Evolutionary conservation across 2,888 invertebrate species (phyloP).

Genomic region (Cheiracanthium punctorium): DNA sequence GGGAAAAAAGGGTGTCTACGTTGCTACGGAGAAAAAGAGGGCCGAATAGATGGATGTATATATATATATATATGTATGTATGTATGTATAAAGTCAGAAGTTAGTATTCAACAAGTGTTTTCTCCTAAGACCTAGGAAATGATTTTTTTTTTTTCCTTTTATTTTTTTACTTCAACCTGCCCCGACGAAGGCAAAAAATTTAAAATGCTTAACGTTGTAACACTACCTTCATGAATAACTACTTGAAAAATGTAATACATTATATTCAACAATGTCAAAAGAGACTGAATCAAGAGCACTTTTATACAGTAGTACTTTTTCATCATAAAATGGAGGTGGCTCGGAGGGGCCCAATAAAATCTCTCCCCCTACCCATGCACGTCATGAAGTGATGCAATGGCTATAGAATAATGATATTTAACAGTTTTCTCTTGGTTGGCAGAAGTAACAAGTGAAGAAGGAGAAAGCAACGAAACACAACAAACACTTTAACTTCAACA

Average conservation of each 20-base stretch:
- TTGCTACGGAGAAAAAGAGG: constrained; percentile 54
- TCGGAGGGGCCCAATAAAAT: constrained; percentile 54
- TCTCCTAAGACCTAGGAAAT: constrained; percentile 67
- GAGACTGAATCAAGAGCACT: constrained; percentile 71
- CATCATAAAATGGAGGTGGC: constrained; percentile 58
- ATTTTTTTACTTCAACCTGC: no score
- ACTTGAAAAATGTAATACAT: constrained; percentile 70
- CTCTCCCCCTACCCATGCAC: no score
- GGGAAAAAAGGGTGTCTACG: constrained; percentile 55
- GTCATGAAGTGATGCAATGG: background rate
- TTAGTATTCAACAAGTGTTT: constrained; percentile 65
- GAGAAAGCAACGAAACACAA: no score
- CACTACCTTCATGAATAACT: constrained; percentile 65
- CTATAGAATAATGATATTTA: no score
- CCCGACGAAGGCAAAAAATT: constrained; percentile 69
- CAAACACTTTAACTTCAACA: no score
- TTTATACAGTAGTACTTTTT: constrained; percentile 69
- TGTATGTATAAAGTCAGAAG: no score
- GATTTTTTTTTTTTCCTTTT: constrained; percentile 17
- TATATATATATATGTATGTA: no score
- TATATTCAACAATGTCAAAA: constrained; percentile 71
- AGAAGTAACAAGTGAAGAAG: constrained; percentile 10
- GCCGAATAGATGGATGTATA: constrained; percentile 59
- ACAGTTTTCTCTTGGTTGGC: no score
- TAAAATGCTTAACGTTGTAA: constrained; percentile 69